Evolutionary conservation across 2,113 vertebrate species (phyloP).

Genomic region (Microcebus ravelobensis): DNA sequence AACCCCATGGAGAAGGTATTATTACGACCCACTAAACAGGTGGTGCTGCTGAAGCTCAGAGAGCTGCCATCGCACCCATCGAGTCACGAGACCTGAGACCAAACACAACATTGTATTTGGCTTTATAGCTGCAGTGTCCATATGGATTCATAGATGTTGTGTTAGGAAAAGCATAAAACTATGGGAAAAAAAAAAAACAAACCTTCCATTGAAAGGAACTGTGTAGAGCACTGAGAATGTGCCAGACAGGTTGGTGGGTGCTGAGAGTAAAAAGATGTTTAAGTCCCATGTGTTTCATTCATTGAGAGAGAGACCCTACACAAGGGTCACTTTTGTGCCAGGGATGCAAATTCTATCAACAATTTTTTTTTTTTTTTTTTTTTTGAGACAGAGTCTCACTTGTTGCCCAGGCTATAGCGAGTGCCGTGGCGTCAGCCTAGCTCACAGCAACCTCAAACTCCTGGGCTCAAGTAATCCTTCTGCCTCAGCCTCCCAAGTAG

Average conservation of each 20-base stretch:
- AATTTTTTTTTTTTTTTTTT: not conserved
- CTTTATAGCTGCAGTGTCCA: not conserved
- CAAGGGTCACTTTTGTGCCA: not conserved
- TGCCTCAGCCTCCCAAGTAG: no score
- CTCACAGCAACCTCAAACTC: no score
- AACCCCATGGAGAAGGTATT: no score
- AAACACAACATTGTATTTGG: not conserved
- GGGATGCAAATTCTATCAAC: not conserved
- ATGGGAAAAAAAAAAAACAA: not conserved
- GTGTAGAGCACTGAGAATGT: fast-evolving
- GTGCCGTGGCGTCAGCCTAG: no score
- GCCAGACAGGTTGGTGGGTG: not conserved
- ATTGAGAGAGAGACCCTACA: no score
- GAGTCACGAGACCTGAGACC: not conserved
- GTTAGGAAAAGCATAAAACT: not conserved
- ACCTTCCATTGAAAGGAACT: not conserved
- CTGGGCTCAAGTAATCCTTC: no score
- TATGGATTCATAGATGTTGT: fast-evolving
- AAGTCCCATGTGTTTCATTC: not conserved
- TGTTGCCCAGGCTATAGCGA: no score
- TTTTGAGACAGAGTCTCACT: no score
- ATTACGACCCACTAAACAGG: not conserved
- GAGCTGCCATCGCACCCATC: not conserved
- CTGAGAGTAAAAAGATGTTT: not conserved
- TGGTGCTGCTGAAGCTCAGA: not conserved